Base-by-base conservation (phyloP, 1,140 invertebrate species). In the Reticulitermes speratus region DNA sequence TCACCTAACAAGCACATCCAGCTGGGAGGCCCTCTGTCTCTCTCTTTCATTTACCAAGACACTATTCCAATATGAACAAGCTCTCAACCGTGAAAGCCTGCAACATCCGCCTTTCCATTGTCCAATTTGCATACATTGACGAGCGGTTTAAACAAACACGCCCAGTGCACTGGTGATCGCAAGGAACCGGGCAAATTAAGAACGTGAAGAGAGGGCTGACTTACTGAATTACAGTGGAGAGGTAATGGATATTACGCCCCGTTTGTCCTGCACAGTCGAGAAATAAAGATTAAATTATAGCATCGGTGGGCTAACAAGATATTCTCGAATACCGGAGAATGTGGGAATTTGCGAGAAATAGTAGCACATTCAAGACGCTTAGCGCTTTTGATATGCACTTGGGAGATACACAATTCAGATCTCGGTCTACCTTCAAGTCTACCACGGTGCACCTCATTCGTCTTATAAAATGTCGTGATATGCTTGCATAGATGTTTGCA, bases 81-180 rank as follows among this genome's bases (percentile, higher is more conserved):
- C 52, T 55, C 19, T 21, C 65, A 30, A 75, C 65, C 65, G n/a
- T 25, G 65, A 30, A 55, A 55, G 52, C 19, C 52, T 2, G 19
- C 52, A 75, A 14, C 14, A 30, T 8, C 65, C 65, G 65, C 65
- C 65, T 75, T 30, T 30, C 25, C n/a, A 75, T 75, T 75, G 65
- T 75, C 25, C 65, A 75, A 75, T 75, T 75, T 75, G 65, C 65
- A 75, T 75, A 75, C 65, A 75, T 75, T 30, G 65, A 75, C 25
- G 65, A 75, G 14, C 25, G n/a, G 8, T 30, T 75, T 75, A 75
- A 75, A 75, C 65, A 75, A 75, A 75, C 65, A 75, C 25, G 65
- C n/a, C 65, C 52, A 55, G 16, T 55, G 14, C 52, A 55, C 19
- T 55, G 52, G 3, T 21, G 19, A 16, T 75, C n/a, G 25, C 25